Conservation (phyloP, 2,888 invertebrate genomes). For the Heliconius ethilla region DNA sequence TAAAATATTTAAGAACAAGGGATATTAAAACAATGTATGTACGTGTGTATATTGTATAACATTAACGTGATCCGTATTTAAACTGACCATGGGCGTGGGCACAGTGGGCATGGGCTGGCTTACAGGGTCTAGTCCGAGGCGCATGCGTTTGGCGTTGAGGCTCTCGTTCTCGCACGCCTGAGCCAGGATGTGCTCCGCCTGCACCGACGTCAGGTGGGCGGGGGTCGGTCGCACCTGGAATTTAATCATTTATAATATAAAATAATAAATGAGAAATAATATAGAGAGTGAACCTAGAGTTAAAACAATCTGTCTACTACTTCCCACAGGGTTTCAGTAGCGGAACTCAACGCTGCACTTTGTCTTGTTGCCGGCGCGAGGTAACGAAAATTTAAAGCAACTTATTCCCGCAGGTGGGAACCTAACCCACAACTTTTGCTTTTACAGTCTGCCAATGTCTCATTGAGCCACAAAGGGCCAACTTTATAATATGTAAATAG, state of each 20-base stretch:
- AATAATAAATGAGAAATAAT: too few relatives aligned
- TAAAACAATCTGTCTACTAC: too few relatives aligned
- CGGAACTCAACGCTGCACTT: too few relatives aligned
- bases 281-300: too few relatives aligned
- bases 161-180: constrained; percentile 98
- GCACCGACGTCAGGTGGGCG: constrained; percentile 97
- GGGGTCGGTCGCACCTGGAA: constrained; percentile 94
- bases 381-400: too few relatives aligned
- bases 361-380: too few relatives aligned
- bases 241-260: background rate
- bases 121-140: constrained; percentile 96
- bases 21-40: background rate
- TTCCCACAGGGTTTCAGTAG: too few relatives aligned
- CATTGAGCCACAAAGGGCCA: too few relatives aligned
- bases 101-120: constrained; percentile 93
- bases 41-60: constrained; percentile 2
- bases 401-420: too few relatives aligned
- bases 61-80: constrained; percentile 11
- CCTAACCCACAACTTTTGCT: too few relatives aligned
- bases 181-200: constrained; percentile 97
- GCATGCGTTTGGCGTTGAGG: constrained; percentile 98
- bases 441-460: too few relatives aligned
- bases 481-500: too few relatives aligned
- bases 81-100: constrained; percentile 82
- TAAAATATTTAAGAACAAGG: background rate